Evolutionary conservation across 2,888 invertebrate genomes (phyloP).

Genomic region (Ctena decussata): DNA sequence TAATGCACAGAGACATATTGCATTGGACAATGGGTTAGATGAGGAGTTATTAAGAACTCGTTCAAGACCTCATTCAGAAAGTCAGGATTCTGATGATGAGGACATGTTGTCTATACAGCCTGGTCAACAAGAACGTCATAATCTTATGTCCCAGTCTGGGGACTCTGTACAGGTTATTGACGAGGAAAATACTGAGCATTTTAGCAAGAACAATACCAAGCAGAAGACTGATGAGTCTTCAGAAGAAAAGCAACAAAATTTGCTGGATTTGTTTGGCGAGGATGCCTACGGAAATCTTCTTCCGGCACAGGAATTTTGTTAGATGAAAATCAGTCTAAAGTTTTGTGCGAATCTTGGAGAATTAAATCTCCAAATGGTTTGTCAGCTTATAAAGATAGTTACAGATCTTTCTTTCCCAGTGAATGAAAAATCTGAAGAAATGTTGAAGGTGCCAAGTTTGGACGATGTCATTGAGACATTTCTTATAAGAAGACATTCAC

Average conservation of each 20-base stretch:
- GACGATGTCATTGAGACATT: not conserved
- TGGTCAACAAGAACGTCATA: not conserved
- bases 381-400: not conserved
- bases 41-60: not conserved
- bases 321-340: not conserved
- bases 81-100: not conserved
- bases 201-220: not conserved
- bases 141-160: not conserved
- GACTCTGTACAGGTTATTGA: not conserved
- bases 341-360: not conserved
- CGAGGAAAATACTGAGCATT: not conserved
- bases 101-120: not conserved
- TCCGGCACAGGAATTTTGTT: not conserved
- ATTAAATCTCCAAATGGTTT: not conserved
- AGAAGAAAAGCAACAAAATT: not conserved
- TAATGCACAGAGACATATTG: not conserved
- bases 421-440: not conserved
- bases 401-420: not conserved
- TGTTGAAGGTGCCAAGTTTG: not conserved
- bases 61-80: not conserved
- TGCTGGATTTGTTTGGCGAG: not conserved
- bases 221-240: not conserved
- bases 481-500: too few relatives aligned
- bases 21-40: not conserved
- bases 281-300: not conserved